Evolutionary conservation across 2,888 invertebrate genomes (phyloP), one percentile per base, ranked within the genome.

Genomic region (Trisateles emortualis): DNA sequence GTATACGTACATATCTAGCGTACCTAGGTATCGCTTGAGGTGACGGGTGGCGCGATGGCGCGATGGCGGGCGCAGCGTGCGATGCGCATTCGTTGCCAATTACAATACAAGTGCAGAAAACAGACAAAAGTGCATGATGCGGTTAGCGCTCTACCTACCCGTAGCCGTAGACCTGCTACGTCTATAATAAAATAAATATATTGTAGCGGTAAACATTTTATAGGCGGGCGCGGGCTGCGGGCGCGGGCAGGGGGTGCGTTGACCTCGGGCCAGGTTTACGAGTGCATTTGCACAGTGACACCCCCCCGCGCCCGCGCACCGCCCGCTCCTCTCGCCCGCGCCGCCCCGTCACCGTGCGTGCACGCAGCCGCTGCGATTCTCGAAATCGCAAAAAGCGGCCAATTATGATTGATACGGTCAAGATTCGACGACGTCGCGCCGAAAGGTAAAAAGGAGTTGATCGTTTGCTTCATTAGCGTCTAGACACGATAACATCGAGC

Each of bases 271-370:
- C 82, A 79, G 84, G 86, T 90, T 90, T 88, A 89, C 87, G 90
- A 90, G 87, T 90, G 90, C 90, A 89, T 90, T 90, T 90, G 90
- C 90, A 86, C 89, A 89, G 90, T 89, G 90, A 90, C 89, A 90
- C 86, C 87, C 87, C 84, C 81, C 78, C 74, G 64, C 76, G 41
- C 55, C 65, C 66, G 46, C 68, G 19, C 57, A 40, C 54, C 54
- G 52, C 67, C 50, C 54, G 54, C 65, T 58, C 17, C 50, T 64
- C 11, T 3, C 6, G 3, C n/a, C 30, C 11, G 9, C n/a, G 3
- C 30, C 11, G 26, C 62, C 66, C 68, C 63, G 52, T 55, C 72
- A 57, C 66, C 69, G 69, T 87, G 86, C 86, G 87, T 84, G 84
- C 84, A 84, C 88, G 89, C 90, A 86, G 78, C 26, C 26, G 8